Evolutionary conservation across 2,113 vertebrate genomes (phyloP).

Genomic region (Pyrgilauda ruficollis): DNA sequence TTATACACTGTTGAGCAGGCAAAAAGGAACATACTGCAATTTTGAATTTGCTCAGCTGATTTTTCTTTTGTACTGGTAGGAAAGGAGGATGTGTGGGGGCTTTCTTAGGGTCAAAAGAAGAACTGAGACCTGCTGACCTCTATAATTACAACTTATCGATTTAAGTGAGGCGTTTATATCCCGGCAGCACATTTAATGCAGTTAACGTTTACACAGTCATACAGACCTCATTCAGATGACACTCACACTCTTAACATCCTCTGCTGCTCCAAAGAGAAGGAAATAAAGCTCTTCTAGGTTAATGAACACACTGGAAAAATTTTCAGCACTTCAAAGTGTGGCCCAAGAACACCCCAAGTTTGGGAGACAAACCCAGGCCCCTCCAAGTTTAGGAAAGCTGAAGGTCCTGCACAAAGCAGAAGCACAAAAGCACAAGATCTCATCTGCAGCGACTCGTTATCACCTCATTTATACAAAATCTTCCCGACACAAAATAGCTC

Average conservation of each 20-base stretch:
- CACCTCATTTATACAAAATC: not conserved
- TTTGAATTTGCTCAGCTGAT: not conserved
- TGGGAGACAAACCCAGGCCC: not conserved
- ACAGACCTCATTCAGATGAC: constrained; percentile 11
- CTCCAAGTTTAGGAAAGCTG: not conserved
- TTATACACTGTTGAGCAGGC: not conserved
- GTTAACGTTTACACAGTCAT: constrained; percentile 13
- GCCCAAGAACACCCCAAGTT: not conserved
- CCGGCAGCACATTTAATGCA: not conserved
- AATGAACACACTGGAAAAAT: not conserved
- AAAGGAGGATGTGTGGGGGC: not conserved
- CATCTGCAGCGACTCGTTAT: not conserved
- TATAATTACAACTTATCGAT: constrained; percentile 55
- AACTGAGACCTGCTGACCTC: not conserved
- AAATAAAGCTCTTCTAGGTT: not conserved
- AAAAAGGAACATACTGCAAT: not conserved
- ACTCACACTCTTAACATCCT: not conserved
- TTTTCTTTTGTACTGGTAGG: not conserved
- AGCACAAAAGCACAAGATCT: not conserved
- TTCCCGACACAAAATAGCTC: not conserved
- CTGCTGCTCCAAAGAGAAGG: not conserved
- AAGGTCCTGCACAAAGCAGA: not conserved
- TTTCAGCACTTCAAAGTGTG: not conserved
- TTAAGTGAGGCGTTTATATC: constrained; percentile 14
- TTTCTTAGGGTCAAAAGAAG: not conserved